phyloP scores from a whole-genome alignment of 2,888 invertebrate species.

The Ectemnius cavifrons region DNA sequence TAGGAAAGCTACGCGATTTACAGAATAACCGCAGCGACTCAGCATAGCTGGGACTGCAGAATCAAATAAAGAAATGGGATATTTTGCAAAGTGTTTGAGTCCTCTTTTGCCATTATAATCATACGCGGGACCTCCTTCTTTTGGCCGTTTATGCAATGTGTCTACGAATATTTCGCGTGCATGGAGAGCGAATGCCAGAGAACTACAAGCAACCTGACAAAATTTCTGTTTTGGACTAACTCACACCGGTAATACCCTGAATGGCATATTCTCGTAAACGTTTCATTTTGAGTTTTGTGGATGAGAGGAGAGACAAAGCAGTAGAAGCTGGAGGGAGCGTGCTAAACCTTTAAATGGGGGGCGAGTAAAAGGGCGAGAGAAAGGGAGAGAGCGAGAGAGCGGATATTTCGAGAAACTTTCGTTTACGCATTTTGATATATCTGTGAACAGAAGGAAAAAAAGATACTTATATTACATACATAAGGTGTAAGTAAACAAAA shows the following conservation, averaged over 20 bases:
- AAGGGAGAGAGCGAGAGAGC: conserved; percentile 54
- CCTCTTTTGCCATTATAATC: conserved; percentile 3
- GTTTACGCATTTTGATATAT: conserved; percentile 75
- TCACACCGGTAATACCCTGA: conserved; percentile 85
- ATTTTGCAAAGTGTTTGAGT: conserved; percentile 34
- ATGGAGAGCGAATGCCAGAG: conserved; percentile 62
- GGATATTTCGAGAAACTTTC: conserved; percentile 70
- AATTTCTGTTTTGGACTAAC: conserved; percentile 76
- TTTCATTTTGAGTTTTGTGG: conserved; percentile 64
- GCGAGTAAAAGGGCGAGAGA: conserved; percentile 24
- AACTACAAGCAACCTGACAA: conserved; percentile 64
- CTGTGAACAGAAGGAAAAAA: conserved; percentile 70
- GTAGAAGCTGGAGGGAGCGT: conserved; percentile 27
- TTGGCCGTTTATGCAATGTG: conserved; percentile 54
- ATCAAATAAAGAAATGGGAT: conserved; percentile 41
- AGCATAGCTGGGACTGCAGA: conserved; percentile 31
- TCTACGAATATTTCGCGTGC: conserved; percentile 53
- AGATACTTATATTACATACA: conserved; percentile 76
- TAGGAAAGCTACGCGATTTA: neutral
- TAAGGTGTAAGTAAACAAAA: conserved; percentile 75
- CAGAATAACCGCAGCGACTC: conserved; percentile 26
- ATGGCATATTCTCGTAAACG: conserved; percentile 81
- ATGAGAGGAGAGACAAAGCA: conserved; percentile 36
- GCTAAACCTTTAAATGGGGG: conserved; percentile 12
- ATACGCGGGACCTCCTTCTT: neutral